These are phyloP conservation scores for Phylloscopus trochiloides DNA, from an alignment of 2,113 vertebrate genomes.

Conservation along the genomic window DNA sequence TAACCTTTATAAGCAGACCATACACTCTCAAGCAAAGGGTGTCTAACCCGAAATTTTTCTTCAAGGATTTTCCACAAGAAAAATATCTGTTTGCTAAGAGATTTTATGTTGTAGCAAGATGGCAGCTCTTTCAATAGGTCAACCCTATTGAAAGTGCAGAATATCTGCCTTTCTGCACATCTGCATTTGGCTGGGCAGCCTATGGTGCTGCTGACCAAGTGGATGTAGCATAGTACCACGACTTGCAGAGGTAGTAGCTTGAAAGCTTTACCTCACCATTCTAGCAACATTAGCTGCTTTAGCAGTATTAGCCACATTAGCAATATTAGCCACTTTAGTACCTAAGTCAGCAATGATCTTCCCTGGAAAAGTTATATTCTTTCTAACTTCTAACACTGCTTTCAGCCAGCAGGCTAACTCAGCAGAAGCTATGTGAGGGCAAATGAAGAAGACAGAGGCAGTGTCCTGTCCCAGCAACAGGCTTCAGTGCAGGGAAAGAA, in stretches of 20 bases:
- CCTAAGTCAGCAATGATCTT: not conserved
- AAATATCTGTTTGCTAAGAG: not conserved
- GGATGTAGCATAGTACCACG: accelerated
- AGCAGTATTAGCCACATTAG: not conserved
- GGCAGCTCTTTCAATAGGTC: not conserved
- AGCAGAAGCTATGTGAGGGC: not conserved
- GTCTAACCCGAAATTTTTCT: not conserved
- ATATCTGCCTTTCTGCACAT: not conserved
- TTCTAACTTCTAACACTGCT: not conserved
- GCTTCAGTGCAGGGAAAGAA: not conserved
- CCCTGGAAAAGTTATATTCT: not conserved
- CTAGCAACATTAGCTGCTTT: not conserved
- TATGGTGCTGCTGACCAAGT: not conserved
- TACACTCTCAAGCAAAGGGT: not conserved
- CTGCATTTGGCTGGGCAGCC: not conserved
- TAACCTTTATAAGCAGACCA: not conserved
- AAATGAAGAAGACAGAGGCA: not conserved
- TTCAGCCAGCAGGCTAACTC: not conserved
- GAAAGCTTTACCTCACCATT: not conserved
- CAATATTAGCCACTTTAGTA: not conserved
- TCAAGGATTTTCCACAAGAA: not conserved
- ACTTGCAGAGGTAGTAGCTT: not conserved
- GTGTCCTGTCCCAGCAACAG: not conserved
- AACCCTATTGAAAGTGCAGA: not conserved
- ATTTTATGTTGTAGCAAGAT: not conserved